Conservation (phyloP, 2,888 invertebrate species). For the Drosophila niveifrons region DNA sequence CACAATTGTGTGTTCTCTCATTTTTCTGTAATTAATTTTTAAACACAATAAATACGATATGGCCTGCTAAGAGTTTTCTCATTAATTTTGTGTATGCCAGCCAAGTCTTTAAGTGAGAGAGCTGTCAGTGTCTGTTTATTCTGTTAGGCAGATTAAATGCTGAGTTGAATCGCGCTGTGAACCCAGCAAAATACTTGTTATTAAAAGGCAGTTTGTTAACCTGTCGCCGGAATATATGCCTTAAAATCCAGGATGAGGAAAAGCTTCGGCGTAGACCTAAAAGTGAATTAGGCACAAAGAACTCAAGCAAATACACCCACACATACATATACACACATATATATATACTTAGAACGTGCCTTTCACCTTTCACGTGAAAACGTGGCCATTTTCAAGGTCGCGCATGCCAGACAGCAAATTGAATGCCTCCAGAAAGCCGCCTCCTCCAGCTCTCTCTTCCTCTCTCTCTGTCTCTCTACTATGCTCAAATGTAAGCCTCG, state of each 20-base stretch:
- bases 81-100: neutral
- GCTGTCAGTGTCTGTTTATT: neutral
- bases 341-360: constrained; percentile 56
- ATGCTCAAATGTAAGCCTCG: constrained; percentile 54
- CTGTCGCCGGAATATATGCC: constrained; percentile 26
- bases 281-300: constrained; percentile 50
- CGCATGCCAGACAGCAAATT: constrained; percentile 66
- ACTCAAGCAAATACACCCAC: constrained; percentile 20
- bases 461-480: too few relatives aligned
- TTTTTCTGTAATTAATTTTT: neutral
- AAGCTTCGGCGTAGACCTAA: constrained; percentile 25
- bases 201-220: constrained; percentile 56
- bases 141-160: neutral
- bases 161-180: neutral
- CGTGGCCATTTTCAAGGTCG: constrained; percentile 77
- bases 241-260: constrained; percentile 34
- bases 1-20: too few relatives aligned
- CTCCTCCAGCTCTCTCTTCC: neutral
- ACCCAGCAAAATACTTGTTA: neutral
- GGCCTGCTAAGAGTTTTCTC: neutral
- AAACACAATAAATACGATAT: neutral
- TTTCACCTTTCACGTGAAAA: constrained; percentile 76
- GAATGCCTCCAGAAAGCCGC: constrained; percentile 12
- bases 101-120: constrained; percentile 2
- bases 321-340: constrained; percentile 2